Percentiles rank a stretch among this genome's conserved stretches.
Evolutionary conservation across 2,113 vertebrate genomes (phyloP).

Genomic region (Sula dactylatra): DNA sequence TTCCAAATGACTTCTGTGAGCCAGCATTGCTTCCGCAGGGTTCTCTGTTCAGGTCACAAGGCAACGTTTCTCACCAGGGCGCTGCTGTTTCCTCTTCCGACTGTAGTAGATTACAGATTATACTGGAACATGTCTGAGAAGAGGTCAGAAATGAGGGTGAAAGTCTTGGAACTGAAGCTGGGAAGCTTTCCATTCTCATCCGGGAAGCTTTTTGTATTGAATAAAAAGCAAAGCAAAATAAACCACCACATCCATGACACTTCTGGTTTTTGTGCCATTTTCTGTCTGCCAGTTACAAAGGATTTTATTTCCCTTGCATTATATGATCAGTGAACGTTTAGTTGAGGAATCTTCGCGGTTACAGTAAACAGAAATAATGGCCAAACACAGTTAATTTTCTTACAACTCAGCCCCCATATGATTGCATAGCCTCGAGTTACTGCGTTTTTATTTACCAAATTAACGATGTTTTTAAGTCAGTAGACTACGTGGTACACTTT

Average conservation of each 20-base stretch:
- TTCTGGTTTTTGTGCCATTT: slow-evolving; percentile 26
- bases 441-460: slow-evolving; percentile 38
- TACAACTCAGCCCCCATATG: neutral
- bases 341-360: slow-evolving; percentile 45
- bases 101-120: slow-evolving; percentile 77
- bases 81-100: slow-evolving; percentile 79
- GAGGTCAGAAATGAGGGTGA: slow-evolving; percentile 76
- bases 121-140: slow-evolving; percentile 75
- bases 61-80: slow-evolving; percentile 79
- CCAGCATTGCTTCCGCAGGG: slow-evolving; percentile 68
- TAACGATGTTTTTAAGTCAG: slow-evolving; percentile 58
- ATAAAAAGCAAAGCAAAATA: slow-evolving; percentile 44
- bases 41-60: slow-evolving; percentile 69
- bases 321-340: slow-evolving; percentile 28
- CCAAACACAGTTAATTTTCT: slow-evolving; percentile 7
- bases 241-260: neutral
- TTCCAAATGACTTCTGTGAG: slow-evolving; percentile 27
- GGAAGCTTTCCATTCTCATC: slow-evolving; percentile 76
- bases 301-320: slow-evolving; percentile 59
- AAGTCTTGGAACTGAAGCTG: slow-evolving; percentile 73
- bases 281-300: slow-evolving; percentile 5
- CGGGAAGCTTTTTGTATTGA: slow-evolving; percentile 11
- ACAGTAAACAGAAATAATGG: slow-evolving; percentile 12
- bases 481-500: slow-evolving; percentile 26
- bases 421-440: slow-evolving; percentile 49